Percentiles rank a stretch among this genome's conserved stretches.
Evolutionary conservation across 2,113 vertebrate genomes (phyloP).

Genomic region (Pelvicachromis taeniatus): DNA sequence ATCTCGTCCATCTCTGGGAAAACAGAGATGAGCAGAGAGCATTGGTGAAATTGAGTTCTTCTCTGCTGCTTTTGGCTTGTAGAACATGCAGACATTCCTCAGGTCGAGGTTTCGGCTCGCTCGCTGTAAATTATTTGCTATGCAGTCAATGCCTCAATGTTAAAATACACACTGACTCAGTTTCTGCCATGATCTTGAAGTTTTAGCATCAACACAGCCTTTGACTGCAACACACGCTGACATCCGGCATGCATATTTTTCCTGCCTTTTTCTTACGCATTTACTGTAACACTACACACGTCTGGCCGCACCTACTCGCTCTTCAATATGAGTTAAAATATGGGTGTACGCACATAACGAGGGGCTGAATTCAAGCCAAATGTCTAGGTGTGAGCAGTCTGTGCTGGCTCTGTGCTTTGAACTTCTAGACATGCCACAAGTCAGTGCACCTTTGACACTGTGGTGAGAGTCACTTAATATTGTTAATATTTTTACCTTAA

Average conservation of each 20-base stretch:
- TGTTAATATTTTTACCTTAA: slow-evolving; percentile 1
- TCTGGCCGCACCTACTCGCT: neutral
- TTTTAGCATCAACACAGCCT: slow-evolving; percentile 9
- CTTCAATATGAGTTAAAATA: neutral
- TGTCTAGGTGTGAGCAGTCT: neutral
- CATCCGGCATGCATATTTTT: slow-evolving; percentile 11
- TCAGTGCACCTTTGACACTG: neutral
- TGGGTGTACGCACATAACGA: neutral
- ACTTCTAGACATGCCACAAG: neutral
- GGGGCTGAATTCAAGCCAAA: neutral
- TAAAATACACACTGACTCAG: neutral
- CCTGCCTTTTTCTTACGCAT: neutral
- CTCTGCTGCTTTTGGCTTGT: neutral
- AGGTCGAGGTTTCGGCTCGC: neutral
- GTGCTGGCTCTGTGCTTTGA: neutral
- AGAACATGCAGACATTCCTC: slow-evolving; percentile 15
- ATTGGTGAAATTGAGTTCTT: neutral
- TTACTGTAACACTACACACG: neutral
- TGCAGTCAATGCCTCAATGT: slow-evolving; percentile 5
- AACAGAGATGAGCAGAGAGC: neutral
- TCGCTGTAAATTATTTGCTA: slow-evolving; percentile 37
- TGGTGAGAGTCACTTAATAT: neutral
- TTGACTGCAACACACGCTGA: slow-evolving; percentile 1
- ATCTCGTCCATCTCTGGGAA: neutral
- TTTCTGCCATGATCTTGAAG: neutral